Conservation (phyloP, 2,113 vertebrate genomes). For the Perca schrenkii region DNA sequence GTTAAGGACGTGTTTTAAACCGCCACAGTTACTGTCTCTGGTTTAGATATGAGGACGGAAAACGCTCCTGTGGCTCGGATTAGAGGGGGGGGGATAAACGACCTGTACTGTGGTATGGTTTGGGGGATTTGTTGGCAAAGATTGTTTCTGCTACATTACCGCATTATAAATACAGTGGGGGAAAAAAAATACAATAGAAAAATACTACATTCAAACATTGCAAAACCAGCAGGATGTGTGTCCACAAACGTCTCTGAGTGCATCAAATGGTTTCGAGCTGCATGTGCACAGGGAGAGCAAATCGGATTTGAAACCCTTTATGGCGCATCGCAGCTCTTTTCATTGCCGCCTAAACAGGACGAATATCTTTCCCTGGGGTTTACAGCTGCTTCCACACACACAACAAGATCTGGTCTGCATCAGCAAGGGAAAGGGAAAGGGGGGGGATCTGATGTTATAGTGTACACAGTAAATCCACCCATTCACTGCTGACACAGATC, state of each 20-base stretch:
- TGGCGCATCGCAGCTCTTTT: not conserved
- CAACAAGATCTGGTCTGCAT: not conserved
- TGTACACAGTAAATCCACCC: constrained; percentile 10
- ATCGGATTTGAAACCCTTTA: not conserved
- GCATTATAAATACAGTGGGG: not conserved
- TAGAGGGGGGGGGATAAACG: no score
- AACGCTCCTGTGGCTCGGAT: no score
- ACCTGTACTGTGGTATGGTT: no score
- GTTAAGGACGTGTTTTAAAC: no score
- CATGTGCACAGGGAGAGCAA: not conserved
- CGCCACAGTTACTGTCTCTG: no score
- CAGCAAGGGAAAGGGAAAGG: not conserved
- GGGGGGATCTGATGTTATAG: not conserved
- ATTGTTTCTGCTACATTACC: no score
- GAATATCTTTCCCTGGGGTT: not conserved
- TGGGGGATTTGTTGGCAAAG: no score
- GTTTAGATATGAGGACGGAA: no score
- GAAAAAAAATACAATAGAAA: not conserved
- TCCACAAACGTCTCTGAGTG: not conserved
- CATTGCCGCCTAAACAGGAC: constrained; percentile 18
- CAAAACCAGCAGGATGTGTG: not conserved
- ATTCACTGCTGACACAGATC: constrained; percentile 1
- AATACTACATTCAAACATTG: not conserved
- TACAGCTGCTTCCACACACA: not conserved
- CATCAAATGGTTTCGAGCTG: constrained; percentile 6